phyloP scores from a whole-genome alignment of 2,888 invertebrate species.

The Lasioglossum morio region DNA sequence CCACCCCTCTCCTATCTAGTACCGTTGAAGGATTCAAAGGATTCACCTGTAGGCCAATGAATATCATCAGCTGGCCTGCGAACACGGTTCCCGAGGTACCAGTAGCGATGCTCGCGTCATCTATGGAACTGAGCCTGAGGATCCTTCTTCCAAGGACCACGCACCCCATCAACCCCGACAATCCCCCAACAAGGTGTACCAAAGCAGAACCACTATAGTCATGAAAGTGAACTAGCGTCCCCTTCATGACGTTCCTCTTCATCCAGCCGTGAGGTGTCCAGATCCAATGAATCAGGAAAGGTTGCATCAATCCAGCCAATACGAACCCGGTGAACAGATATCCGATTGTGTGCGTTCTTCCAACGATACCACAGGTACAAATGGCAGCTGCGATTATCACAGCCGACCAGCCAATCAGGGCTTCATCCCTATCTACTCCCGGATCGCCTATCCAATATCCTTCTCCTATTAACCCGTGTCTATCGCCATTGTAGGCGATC shows the following conservation, averaged over 20 bases:
- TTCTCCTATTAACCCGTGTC: conserved; percentile 71
- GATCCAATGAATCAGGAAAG: conserved; percentile 82
- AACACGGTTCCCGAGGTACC: conserved; percentile 77
- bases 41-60: conserved; percentile 80
- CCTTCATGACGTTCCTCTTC: conserved; percentile 68
- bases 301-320: conserved; percentile 77
- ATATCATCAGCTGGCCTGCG: conserved; percentile 80
- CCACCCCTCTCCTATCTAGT: neutral
- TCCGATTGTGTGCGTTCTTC: conserved; percentile 78
- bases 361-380: conserved; percentile 78
- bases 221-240: conserved; percentile 71
- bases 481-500: conserved; percentile 79
- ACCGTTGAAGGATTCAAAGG: too few relatives aligned
- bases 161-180: conserved; percentile 79
- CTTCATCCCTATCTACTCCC: conserved; percentile 70
- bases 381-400: conserved; percentile 80
- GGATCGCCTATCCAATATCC: conserved; percentile 75
- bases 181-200: conserved; percentile 79
- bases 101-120: conserved; percentile 79
- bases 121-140: conserved; percentile 78
- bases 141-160: conserved; percentile 80
- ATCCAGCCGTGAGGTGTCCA: conserved; percentile 82
- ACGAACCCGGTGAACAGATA: conserved; percentile 73
- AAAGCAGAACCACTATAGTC: conserved; percentile 80
- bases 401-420: conserved; percentile 78